These are phyloP conservation scores for Drosophila melanica DNA, from an alignment of 1,140 invertebrate genomes.

Conservation along the genomic window DNA sequence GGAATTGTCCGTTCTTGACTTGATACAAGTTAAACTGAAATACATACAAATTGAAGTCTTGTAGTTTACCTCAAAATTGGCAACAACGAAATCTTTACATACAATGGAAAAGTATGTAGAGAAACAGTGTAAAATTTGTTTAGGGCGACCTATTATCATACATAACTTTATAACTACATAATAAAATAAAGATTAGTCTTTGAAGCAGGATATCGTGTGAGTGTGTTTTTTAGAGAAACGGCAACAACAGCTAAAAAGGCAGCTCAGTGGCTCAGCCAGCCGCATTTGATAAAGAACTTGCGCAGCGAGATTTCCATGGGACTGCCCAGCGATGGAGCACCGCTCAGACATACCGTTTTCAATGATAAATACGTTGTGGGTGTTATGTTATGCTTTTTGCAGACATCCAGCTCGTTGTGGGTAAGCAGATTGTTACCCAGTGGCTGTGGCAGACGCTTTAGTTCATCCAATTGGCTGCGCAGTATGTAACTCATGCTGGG, in stretches of 20 bases:
- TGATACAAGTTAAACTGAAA: conserved; percentile 74
- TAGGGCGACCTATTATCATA: conserved; percentile 39
- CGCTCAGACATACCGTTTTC: conserved; percentile 85
- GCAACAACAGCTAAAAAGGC: conserved; percentile 15
- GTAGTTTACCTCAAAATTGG: conserved; percentile 61
- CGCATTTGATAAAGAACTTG: conserved; percentile 83
- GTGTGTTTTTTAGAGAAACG: conserved; percentile 7
- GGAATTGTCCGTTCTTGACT: conserved; percentile 51
- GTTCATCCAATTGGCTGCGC: conserved; percentile 72
- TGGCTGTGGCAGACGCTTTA: conserved; percentile 69
- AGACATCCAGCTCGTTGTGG: conserved; percentile 85
- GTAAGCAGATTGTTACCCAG: conserved; percentile 82
- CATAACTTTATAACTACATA: conserved; percentile 32
- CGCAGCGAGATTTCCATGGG: conserved; percentile 78
- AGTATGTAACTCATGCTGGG: conserved; percentile 67
- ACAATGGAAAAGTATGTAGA: conserved; percentile 6
- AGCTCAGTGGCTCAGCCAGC: conserved; percentile 78
- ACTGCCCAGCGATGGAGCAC: conserved; percentile 70
- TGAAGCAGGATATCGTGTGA: conserved; percentile 47
- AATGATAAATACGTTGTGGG: conserved; percentile 86
- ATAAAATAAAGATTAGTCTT: conserved; percentile 56
- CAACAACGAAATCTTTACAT: conserved; percentile 49
- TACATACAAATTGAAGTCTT: conserved; percentile 32
- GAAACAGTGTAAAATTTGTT: conserved; percentile 60
- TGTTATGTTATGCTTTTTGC: conserved; percentile 85